Evolutionary conservation across 2,113 vertebrate species (phyloP).

Genomic region (Rhodinocichla rosea): DNA sequence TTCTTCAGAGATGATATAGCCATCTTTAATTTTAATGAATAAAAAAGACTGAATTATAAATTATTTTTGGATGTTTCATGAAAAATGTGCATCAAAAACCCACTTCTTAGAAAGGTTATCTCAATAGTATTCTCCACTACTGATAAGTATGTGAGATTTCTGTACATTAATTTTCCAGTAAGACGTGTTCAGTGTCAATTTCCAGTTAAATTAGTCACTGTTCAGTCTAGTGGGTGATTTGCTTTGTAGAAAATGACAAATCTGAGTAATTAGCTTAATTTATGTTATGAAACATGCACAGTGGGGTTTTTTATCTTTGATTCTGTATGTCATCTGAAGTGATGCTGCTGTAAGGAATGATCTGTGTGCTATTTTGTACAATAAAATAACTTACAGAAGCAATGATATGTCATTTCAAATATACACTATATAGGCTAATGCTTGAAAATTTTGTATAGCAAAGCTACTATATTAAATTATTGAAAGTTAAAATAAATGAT

Average conservation of each 20-base stretch:
- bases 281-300: neutral
- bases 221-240: neutral
- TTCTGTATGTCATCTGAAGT: neutral
- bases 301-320: neutral
- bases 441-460: neutral
- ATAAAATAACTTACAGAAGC: neutral
- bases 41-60: neutral
- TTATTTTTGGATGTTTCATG: neutral
- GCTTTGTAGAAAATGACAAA: neutral
- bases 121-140: neutral
- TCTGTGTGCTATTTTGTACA: neutral
- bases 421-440: neutral
- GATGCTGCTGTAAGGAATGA: neutral
- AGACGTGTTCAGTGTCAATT: neutral
- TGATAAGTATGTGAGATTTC: neutral
- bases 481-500: neutral
- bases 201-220: neutral
- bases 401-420: neutral
- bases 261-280: neutral
- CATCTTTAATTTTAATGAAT: neutral
- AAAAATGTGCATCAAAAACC: neutral
- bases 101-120: neutral
- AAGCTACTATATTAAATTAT: neutral
- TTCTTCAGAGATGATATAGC: neutral
- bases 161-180: neutral